Evolutionary conservation across 2,797 vertebrate genomes (phyloP), one percentile per base, ranked within the genome.

Genomic region (Mormyrus hasselquistii): DNA sequence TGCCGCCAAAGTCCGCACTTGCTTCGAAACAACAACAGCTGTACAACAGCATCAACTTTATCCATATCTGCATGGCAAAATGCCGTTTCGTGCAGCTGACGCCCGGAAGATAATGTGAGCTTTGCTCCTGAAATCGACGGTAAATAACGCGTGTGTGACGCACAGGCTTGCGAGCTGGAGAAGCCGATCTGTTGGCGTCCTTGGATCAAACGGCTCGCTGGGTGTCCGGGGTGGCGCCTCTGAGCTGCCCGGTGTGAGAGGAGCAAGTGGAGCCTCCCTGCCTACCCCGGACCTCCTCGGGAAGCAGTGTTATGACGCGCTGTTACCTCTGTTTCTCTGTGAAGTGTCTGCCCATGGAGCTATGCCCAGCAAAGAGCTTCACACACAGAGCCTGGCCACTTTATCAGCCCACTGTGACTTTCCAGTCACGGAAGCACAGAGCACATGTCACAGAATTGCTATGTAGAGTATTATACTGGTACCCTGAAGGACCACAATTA

Each of bases 1-100:
- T 76, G 69, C 50, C 73, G 88, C 50, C 50, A 88, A 88, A 88
- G 88, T 88, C 88, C 88, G 88, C 88, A 88, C 69, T 83, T 25
- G 73, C 76, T 38, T 50, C 88, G 19, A 79, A 82, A 82, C 25
- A 65, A 12, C 73, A 82, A 53, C 88, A 82, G 69, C 85, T 47
- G 88, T 22, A 88, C 85, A 91, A 82, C 90, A 91, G 86, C 47
- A 90, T 82, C 29, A 91, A 69, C 83, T 88, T 88, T 38, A 88
- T 10, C 89, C 89, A 90, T 22, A 86, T 44, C 47, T 52, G 62
- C 89, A 90, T 90, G 49, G 62, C 62, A 65, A 65, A 65, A 65
- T 2, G 7, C 55, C 19, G n/a, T 59, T 38, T 29, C 62, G 25
- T 12, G 62, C 25, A 29, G 22, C 25, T 1, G 59, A 25, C 59